Percentiles rank a stretch among this genome's conserved stretches.
Evolutionary conservation across 2,113 vertebrate species (phyloP).

Genomic region (Psephotus haematonotus): DNA sequence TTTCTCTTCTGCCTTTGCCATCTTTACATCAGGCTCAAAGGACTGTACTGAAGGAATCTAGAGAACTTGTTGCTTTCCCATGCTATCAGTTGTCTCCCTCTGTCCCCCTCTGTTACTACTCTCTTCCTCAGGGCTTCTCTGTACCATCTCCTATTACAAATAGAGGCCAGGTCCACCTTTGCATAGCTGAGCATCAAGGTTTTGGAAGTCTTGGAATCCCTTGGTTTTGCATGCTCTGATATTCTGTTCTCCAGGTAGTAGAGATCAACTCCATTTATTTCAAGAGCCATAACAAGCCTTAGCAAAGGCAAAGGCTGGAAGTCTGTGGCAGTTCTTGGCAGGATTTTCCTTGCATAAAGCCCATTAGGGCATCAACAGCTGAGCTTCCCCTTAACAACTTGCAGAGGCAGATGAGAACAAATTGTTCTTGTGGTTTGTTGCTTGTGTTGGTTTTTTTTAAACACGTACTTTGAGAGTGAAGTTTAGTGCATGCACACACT

Average conservation of each 20-base stretch:
- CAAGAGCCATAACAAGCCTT: neutral
- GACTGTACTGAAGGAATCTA: neutral
- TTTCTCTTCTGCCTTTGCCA: neutral
- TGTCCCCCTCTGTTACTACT: neutral
- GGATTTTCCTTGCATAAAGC: conserved; percentile 18
- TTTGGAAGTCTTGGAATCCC: neutral
- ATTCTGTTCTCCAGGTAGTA: neutral
- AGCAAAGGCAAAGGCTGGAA: neutral
- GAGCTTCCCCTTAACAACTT: neutral
- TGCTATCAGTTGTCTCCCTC: neutral
- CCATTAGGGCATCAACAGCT: neutral
- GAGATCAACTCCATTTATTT: neutral
- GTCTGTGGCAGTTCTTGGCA: neutral
- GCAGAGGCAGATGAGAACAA: conserved; percentile 35
- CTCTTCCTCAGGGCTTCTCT: neutral
- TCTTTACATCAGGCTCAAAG: neutral
- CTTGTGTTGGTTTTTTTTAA: neutral
- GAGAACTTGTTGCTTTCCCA: neutral
- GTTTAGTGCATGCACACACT: neutral
- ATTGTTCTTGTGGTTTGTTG: neutral
- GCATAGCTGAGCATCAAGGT: neutral
- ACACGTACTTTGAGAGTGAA: neutral
- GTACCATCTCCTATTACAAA: neutral
- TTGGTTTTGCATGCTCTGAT: neutral
- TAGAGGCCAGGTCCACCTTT: neutral